phyloP scores from a whole-genome alignment of 1,140 invertebrate species.

The Arion vulgaris region DNA sequence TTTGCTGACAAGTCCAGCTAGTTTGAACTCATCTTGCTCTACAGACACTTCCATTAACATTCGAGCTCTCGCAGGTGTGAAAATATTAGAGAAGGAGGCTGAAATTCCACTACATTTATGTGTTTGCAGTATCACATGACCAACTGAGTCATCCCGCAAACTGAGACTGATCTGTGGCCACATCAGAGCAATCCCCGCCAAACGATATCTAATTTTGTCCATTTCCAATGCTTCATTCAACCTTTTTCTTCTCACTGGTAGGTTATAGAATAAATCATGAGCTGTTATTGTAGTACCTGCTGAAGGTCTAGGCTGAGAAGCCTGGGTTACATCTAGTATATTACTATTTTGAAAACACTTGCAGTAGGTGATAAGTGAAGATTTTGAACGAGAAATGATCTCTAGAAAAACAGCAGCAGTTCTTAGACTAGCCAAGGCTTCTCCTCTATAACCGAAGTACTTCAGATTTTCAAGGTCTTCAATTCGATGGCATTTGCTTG shows the following conservation, averaged over 20 bases:
- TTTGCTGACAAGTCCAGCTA: conserved; percentile 76
- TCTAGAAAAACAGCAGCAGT: conserved; percentile 75
- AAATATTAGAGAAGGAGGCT: conserved; percentile 75
- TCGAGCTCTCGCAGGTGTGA: conserved; percentile 72
- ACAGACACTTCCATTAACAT: conserved; percentile 74
- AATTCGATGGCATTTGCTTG: conserved; percentile 77
- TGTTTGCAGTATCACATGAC: conserved; percentile 76
- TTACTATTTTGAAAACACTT: conserved; percentile 74
- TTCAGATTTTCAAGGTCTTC: conserved; percentile 74
- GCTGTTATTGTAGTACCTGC: conserved; percentile 80
- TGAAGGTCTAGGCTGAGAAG: conserved; percentile 73
- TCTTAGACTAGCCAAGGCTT: conserved; percentile 78
- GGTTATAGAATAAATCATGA: conserved; percentile 77
- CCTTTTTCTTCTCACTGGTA: conserved; percentile 77
- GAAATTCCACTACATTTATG: conserved; percentile 75
- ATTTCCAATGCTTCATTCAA: conserved; percentile 76
- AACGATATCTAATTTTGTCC: conserved; percentile 74
- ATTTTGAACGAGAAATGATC: conserved; percentile 74
- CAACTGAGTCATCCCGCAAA: conserved; percentile 77
- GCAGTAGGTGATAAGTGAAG: conserved; percentile 72
- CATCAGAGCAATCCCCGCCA: conserved; percentile 78
- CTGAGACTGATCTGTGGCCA: conserved; percentile 77
- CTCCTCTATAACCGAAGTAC: conserved; percentile 79
- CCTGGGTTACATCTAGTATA: conserved; percentile 61
- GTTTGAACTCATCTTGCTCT: conserved; percentile 73